Conservation (phyloP, 2,113 vertebrate species). For the Gambusia holbrooki region DNA sequence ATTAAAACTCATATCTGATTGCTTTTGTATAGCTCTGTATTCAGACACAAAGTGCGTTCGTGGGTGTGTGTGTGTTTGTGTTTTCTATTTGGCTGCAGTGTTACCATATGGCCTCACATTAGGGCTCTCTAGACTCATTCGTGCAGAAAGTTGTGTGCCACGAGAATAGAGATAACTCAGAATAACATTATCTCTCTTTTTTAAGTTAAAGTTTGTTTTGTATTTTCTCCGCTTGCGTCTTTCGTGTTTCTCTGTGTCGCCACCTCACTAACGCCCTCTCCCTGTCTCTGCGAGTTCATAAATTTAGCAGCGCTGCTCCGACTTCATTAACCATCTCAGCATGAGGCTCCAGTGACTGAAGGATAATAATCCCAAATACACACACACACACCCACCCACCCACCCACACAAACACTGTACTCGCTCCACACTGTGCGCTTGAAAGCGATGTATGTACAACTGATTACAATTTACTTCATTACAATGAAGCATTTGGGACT, state of each 20-base stretch:
- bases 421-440: constrained; percentile 50
- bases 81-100: constrained; percentile 40
- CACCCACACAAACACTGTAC: constrained; percentile 3
- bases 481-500: constrained; percentile 27
- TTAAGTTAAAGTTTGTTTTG: constrained; percentile 9
- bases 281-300: constrained; percentile 42
- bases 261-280: not conserved
- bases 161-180: constrained; percentile 2
- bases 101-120: constrained; percentile 70
- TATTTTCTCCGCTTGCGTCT: not conserved
- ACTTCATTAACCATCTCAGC: constrained; percentile 73
- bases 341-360: constrained; percentile 56
- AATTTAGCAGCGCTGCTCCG: constrained; percentile 66
- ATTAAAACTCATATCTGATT: constrained; percentile 8
- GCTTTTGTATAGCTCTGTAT: constrained; percentile 3
- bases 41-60: not conserved
- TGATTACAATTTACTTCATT: constrained; percentile 50
- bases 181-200: constrained; percentile 9
- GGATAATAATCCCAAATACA: constrained; percentile 56
- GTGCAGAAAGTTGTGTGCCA: constrained; percentile 29
- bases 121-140: constrained; percentile 46
- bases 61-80: constrained; percentile 5
- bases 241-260: constrained; percentile 1
- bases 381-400: constrained; percentile 4
- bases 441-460: constrained; percentile 37